Evolutionary conservation across 92 coral and sea anemone species (phyloP).

Genomic region (Bergia sp.): DNA sequence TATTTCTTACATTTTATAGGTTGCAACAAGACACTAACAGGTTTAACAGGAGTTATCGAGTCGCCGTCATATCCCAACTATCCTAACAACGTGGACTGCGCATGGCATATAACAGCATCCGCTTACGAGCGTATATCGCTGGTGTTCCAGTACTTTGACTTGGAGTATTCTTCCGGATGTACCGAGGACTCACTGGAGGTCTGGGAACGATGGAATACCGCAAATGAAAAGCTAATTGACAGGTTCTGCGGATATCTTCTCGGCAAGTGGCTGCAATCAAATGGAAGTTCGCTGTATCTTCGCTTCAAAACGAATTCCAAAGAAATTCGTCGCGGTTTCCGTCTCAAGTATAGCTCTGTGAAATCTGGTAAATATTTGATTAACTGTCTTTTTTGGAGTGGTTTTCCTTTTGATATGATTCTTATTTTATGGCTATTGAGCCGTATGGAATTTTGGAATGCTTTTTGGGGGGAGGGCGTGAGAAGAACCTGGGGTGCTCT

Average conservation of each 20-base stretch:
- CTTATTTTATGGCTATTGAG: background rate
- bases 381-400: background rate
- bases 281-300: slow-evolving; percentile 53
- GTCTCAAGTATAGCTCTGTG: slow-evolving; percentile 53
- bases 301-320: slow-evolving; percentile 49
- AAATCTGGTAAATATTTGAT: slow-evolving; percentile 48
- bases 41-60: slow-evolving; percentile 44
- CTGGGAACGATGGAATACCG: slow-evolving; percentile 58
- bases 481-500: too few species aligned
- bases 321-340: slow-evolving; percentile 58
- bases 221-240: slow-evolving; percentile 45
- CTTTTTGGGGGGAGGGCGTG: background rate
- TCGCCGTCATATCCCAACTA: slow-evolving; percentile 64
- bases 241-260: slow-evolving; percentile 61
- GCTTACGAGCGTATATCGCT: slow-evolving; percentile 65
- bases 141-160: slow-evolving; percentile 60
- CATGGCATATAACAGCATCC: slow-evolving; percentile 57
- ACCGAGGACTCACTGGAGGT: slow-evolving; percentile 55
- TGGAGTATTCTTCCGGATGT: slow-evolving; percentile 59
- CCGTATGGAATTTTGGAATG: background rate
- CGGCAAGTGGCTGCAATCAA: slow-evolving; percentile 68
- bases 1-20: slow-evolving; percentile 15
- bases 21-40: slow-evolving; percentile 56
- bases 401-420: background rate
- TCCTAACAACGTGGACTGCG: slow-evolving; percentile 64